Base-by-base conservation (phyloP, 2,113 vertebrate species). In the Ovibos moschatus region DNA sequence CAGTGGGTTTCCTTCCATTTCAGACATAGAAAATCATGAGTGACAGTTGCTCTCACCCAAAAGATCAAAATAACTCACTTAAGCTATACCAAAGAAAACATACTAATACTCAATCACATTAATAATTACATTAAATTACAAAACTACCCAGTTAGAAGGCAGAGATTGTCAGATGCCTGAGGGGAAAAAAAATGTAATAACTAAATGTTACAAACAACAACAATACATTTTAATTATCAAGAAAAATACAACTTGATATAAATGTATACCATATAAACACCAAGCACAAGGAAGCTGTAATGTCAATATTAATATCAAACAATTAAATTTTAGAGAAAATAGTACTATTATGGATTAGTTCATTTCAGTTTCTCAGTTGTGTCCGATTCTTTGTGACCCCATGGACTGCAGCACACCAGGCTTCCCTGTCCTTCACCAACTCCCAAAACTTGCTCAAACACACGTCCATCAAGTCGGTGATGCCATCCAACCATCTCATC, bases 1-100 rank as follows among this genome's bases (percentile, higher is more conserved):
- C 53, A 92, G 33, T 28, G 10, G 9, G 7, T 58, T 58, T 16
- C 36, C 23, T 92, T 86, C 45, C 30, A 51, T 85, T 87, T 19
- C 57, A 87, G 27, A 83, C 28, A 57, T 0, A 88, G 60, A 88
- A 96, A 81, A 36, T 62, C n/a, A 58, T 89, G 50, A 91, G 33
- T 79, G 14, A 87, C 13, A 33, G 23, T 60, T 30, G 25, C 23
- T 81, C 28, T 23, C 16, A 91, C 33, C 25, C 55, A 67, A 82
- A 97, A 36, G 67, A 83, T 57, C 30, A 64, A 94, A 87, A 67
- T 33, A 94, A 81, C 6, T 33, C 17, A 53, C 28, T 71, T 53
- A 43, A 64, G 14, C 16, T 55, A 21, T 43, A 81, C 30, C 36
- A 62, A 95, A 87, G 9, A 30, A 81, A 81, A 51, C 47, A 62